Evolutionary conservation across 2,797 vertebrate species (phyloP).

Genomic region (Fistularia commersonii): DNA sequence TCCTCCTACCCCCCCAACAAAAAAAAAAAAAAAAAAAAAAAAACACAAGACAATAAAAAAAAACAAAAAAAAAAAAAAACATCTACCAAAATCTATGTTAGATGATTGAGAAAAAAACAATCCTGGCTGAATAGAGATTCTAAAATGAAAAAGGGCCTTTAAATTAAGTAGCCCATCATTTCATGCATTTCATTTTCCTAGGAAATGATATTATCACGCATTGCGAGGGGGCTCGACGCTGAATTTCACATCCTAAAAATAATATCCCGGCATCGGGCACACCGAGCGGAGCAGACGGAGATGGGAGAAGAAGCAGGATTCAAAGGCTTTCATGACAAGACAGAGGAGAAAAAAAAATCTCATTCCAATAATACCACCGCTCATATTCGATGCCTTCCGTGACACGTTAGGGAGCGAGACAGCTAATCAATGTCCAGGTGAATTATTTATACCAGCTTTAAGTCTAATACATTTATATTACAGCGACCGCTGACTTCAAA

Average conservation of each 20-base stretch:
- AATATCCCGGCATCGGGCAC: slow-evolving; percentile 11
- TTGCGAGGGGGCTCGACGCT: no score
- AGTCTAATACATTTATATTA: slow-evolving; percentile 81
- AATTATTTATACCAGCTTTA: slow-evolving; percentile 82
- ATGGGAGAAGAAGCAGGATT: slow-evolving; percentile 53
- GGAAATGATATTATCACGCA: no score
- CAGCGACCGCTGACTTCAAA: slow-evolving; percentile 76
- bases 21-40: slow-evolving; percentile 54
- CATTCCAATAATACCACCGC: slow-evolving; percentile 52
- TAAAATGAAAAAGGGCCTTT: no score
- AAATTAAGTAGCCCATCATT: no score
- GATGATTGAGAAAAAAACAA: no score
- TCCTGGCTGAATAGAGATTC: no score
- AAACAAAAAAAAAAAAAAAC: slow-evolving; percentile 4
- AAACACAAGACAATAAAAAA: no score
- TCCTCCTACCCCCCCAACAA: slow-evolving; percentile 23
- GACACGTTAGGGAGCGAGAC: slow-evolving; percentile 70
- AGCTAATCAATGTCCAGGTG: slow-evolving; percentile 81
- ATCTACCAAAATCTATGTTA: neutral
- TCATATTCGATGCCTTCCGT: slow-evolving; percentile 55
- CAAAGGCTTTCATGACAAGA: slow-evolving; percentile 52
- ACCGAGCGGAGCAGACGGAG: slow-evolving; percentile 17
- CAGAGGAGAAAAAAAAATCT: slow-evolving; percentile 38
- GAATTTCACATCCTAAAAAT: slow-evolving; percentile 24
- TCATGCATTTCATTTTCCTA: no score